Evolutionary conservation across 2,797 vertebrate genomes (phyloP), one percentile per base, ranked within the genome.

Genomic region (Cirrhinus molitorella): DNA sequence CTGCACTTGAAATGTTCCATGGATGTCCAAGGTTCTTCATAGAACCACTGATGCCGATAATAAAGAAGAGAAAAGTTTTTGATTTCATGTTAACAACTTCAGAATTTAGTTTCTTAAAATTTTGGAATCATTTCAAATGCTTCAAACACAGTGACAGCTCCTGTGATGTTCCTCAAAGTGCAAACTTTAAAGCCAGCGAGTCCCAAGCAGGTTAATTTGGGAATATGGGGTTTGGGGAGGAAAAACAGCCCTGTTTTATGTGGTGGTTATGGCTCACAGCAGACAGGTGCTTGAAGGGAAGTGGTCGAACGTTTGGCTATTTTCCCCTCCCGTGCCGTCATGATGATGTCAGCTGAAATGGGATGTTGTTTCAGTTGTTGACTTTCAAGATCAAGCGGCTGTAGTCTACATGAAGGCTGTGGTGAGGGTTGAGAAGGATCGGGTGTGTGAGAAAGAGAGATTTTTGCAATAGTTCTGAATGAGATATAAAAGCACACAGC

Each of bases 331-430:
- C n/a, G 3, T 57, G 55, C 37, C 55, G n/a, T 61, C 55, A 28
- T 28, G 73, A 76, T 76, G 73, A 76, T 76, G 55, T 76, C 73
- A 61, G 73, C 73, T 25, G 34, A 76, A 76, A 59, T 45, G 55
- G n/a, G 37, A 61, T 43, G 73, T 76, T 76, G 73, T 61, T 76
- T 76, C 73, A 76, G 73, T 74, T 23, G 72, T 55, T 55, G 72
- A 74, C 49, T 37, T 74, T 74, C 49, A 55, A 74, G 71, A 74
- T 74, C 49, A 55, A 23, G 72, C 3, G 10, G 53, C 72, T 55
- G 72, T n/a, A 34, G 37, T 74, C 12, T 74, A 16, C 21, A 16
- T 16, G 51, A 74, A 37, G 49, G 13, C 2, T 55, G 49, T 37
- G 71, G 49, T 74, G 49, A 74, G 71, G 51, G 49, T n/a, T 53